Percentiles rank a stretch among this genome's conserved stretches.
phyloP scores from a whole-genome alignment of 2,888 invertebrate species.

The Tridacna gigas region DNA sequence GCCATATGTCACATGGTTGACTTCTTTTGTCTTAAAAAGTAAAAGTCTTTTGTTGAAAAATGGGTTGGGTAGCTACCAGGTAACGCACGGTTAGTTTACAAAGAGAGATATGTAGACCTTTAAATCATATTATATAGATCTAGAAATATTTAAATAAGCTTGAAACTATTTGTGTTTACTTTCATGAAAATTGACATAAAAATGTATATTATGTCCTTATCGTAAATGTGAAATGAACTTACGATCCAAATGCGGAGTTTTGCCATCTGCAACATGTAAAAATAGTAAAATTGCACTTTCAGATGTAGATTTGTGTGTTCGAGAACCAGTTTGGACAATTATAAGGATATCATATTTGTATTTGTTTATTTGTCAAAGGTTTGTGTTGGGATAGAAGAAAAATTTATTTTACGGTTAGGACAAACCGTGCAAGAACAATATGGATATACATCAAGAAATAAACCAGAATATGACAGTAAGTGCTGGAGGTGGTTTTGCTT shows the following conservation, averaged over 20 bases:
- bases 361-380: no score
- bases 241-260: background rate
- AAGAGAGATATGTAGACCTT: background rate
- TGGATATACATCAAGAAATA: slow-evolving; percentile 46
- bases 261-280: no score
- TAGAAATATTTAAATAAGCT: background rate
- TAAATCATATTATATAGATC: background rate
- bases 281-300: no score
- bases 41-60: slow-evolving; percentile 33
- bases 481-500: slow-evolving; percentile 33
- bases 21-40: slow-evolving; percentile 20
- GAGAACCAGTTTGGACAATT: no score
- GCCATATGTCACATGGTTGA: background rate
- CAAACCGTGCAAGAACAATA: background rate
- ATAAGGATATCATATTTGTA: no score
- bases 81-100: slow-evolving; percentile 21
- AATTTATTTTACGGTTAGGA: no score
- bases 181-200: background rate
- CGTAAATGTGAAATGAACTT: background rate
- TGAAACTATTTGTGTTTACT: background rate
- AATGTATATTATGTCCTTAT: background rate
- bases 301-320: no score
- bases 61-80: slow-evolving; percentile 40
- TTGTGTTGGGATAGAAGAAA: no score
- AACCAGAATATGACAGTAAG: slow-evolving; percentile 43